These are phyloP conservation scores for Bombus terrestris DNA, from an alignment of 1,140 invertebrate species.

Conservation along the genomic window DNA sequence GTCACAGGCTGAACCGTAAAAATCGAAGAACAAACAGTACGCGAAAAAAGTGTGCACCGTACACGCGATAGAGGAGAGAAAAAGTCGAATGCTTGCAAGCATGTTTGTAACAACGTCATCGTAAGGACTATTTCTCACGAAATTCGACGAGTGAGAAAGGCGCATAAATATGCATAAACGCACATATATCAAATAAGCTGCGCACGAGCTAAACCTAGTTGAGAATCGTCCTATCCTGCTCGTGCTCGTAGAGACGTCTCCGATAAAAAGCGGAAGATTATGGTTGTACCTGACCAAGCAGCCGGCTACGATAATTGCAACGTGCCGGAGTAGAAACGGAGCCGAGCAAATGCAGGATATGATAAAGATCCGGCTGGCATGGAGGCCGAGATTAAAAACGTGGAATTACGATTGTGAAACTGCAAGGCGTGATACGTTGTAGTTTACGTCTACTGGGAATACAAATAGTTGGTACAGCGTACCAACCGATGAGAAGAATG, in stretches of 20 bases:
- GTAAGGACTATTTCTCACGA: background rate
- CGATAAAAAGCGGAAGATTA: slow-evolving; percentile 37
- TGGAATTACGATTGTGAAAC: background rate
- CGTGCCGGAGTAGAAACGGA: background rate
- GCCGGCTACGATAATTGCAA: slow-evolving; percentile 14
- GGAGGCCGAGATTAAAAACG: slow-evolving; percentile 18
- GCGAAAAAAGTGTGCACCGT: background rate
- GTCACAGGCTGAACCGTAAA: background rate
- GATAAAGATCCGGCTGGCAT: slow-evolving; percentile 8
- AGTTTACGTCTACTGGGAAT: background rate
- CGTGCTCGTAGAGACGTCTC: slow-evolving; percentile 18
- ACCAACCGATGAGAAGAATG: background rate
- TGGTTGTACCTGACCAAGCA: slow-evolving; percentile 20
- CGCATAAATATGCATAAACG: background rate
- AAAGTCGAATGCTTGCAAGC: background rate
- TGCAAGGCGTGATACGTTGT: background rate
- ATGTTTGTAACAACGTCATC: background rate
- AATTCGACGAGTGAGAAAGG: background rate
- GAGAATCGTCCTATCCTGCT: background rate
- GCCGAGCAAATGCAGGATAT: background rate
- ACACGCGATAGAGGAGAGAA: background rate
- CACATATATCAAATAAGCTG: background rate
- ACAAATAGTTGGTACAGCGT: background rate
- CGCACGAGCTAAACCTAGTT: background rate
- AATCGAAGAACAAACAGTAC: background rate